Base-by-base conservation (phyloP, 2,797 vertebrate species). In the Chelidonichthys spinosus region DNA sequence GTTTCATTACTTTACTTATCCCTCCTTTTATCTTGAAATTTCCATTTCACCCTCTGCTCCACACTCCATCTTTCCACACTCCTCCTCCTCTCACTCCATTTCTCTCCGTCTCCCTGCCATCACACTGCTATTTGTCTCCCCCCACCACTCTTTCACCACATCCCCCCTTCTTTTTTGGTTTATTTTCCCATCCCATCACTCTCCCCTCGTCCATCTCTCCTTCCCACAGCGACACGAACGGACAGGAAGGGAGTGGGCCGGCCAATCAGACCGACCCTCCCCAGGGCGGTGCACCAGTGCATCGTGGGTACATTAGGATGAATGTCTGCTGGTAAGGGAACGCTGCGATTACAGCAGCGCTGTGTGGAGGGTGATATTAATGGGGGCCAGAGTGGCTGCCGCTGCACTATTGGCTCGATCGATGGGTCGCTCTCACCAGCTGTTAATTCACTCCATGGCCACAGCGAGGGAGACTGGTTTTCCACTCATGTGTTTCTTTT, bases 301-400 rank as follows among this genome's bases (percentile, higher is more conserved):
- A 87, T 85, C 82, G 70, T 82, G 80, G 85, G 70, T 84, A 74
- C 76, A 90, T 82, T 76, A 86, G 76, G 67, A 87, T 81, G 80
- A 69, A 83, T 80, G 82, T 55, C 43, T 70, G 73, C 42, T 74
- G 74, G 73, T 70, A 66, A 75, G 65, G 4, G 13, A 72, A 64
- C 76, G 56, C 56, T 49, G 71, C 8, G 10, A 50, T 75, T 75
- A 79, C 71, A 86, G 68, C 32, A 3, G 70, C 44, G 61, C 76
- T 35, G 74, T 64, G 68, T 58, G 39, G 61, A 49, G 50, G 76
- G 67, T 69, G 74, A 79, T 75, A 71, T 81, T 81, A 85, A 82
- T 77, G 86, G 76, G 59, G 74, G 43, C 53, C 62, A 52, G 65
- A 79, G 77, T 60, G 66, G 63, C 63, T 52, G 69, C 58, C 65